Evolutionary conservation across 2,888 invertebrate species (phyloP).

Genomic region (Drosophila subsilvestris): DNA sequence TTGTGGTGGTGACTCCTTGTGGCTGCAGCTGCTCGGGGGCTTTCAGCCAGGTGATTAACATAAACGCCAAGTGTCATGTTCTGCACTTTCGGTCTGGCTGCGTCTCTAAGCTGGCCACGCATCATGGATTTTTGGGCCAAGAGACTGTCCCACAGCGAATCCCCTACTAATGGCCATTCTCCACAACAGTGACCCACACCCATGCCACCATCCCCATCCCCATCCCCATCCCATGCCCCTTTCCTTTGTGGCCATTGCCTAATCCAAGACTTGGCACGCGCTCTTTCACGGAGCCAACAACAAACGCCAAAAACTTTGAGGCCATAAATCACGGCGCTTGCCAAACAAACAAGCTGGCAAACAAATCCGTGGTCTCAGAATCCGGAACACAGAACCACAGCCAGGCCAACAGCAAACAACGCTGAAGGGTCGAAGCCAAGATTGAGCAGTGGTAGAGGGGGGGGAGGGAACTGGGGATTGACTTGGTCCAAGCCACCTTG

Average conservation of each 20-base stretch:
- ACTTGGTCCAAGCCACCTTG: conserved; percentile 64
- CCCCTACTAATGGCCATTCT: conserved; percentile 56
- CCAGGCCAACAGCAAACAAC: conserved; percentile 60
- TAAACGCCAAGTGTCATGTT: conserved; percentile 81
- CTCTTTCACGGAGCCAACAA: conserved; percentile 46
- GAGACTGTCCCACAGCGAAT: conserved; percentile 63
- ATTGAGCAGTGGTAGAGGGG: background rate
- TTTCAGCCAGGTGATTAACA: conserved; percentile 84
- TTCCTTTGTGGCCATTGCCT: conserved; percentile 31
- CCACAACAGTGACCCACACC: conserved; percentile 13
- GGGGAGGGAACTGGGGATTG: conserved; percentile 21
- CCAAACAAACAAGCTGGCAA: conserved; percentile 68
- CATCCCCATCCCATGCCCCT: conserved; percentile 21
- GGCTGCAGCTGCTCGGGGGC: conserved; percentile 75
- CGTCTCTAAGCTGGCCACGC: conserved; percentile 51
- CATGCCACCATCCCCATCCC: background rate
- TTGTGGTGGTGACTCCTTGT: conserved; percentile 49
- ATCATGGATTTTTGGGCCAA: conserved; percentile 50
- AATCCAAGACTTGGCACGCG: conserved; percentile 74
- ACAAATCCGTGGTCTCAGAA: conserved; percentile 25
- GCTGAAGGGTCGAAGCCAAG: conserved; percentile 28
- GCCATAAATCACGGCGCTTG: conserved; percentile 83
- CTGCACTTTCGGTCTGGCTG: conserved; percentile 60
- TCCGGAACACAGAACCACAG: conserved; percentile 53
- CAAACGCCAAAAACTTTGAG: conserved; percentile 73